phyloP scores from a whole-genome alignment of 2,113 vertebrate species.

The Nycticorax nycticorax region DNA sequence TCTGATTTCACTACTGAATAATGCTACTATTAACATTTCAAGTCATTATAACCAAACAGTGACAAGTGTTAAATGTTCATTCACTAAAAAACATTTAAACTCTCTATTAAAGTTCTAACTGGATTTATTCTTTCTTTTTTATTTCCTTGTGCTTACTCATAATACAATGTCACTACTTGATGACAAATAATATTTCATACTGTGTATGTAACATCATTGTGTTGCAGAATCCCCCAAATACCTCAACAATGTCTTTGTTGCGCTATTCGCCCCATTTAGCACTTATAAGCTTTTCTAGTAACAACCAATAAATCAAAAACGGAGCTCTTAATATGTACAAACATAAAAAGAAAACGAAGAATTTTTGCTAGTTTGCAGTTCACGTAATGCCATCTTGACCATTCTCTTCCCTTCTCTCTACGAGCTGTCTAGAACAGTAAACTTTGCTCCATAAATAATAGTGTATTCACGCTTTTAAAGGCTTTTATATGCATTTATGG shows the following conservation, averaged over 20 bases:
- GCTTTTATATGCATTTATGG: constrained; percentile 62
- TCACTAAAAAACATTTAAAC: constrained; percentile 17
- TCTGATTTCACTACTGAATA: constrained; percentile 57
- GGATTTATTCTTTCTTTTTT: constrained; percentile 63
- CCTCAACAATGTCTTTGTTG: constrained; percentile 56
- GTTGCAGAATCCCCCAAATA: constrained; percentile 60
- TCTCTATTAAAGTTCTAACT: constrained; percentile 36
- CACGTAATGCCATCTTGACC: constrained; percentile 19
- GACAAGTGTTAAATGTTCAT: neutral
- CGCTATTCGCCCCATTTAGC: constrained; percentile 37
- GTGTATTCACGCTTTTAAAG: constrained; percentile 56
- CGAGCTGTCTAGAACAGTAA: constrained; percentile 45
- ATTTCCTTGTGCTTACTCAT: constrained; percentile 34
- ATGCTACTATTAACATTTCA: constrained; percentile 35
- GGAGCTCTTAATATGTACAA: constrained; percentile 48
- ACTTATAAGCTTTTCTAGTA: constrained; percentile 35
- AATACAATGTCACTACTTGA: constrained; percentile 51
- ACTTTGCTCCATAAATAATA: constrained; percentile 52
- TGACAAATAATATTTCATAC: constrained; percentile 68
- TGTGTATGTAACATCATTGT: constrained; percentile 50
- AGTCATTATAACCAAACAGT: constrained; percentile 32
- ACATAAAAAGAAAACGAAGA: neutral
- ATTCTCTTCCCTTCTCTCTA: constrained; percentile 13
- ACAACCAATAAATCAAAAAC: constrained; percentile 35
- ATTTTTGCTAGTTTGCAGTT: constrained; percentile 49